Evolutionary conservation across 2,113 vertebrate species (phyloP).

Genomic region (Orthonyx spaldingii): DNA sequence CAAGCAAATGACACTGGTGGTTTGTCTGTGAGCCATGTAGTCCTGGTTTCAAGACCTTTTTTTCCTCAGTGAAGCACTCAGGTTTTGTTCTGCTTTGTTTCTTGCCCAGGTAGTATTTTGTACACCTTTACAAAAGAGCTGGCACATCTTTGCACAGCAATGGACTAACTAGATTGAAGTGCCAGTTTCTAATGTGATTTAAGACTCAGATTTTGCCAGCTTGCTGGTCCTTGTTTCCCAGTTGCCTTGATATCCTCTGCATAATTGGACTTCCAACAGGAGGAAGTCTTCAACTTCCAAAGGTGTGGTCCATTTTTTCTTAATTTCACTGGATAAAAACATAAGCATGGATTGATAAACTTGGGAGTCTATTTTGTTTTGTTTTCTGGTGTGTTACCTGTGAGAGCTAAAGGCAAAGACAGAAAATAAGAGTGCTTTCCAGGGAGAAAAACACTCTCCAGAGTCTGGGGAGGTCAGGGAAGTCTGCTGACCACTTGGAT

Average conservation of each 20-base stretch:
- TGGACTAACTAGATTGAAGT: not conserved
- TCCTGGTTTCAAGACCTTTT: not conserved
- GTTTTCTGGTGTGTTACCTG: not conserved
- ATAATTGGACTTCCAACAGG: not conserved
- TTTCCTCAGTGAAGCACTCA: not conserved
- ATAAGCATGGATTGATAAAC: not conserved
- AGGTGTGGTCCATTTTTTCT: not conserved
- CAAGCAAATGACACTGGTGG: not conserved
- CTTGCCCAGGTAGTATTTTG: not conserved
- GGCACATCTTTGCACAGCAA: not conserved
- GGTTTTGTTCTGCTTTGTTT: not conserved
- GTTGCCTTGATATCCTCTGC: not conserved
- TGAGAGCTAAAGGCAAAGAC: not conserved
- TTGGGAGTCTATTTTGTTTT: not conserved
- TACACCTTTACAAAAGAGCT: not conserved
- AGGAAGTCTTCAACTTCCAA: not conserved
- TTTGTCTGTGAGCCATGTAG: not conserved
- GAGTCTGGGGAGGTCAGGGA: not conserved
- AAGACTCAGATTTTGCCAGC: not conserved
- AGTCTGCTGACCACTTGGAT: not conserved
- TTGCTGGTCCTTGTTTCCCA: not conserved
- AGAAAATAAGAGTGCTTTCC: not conserved
- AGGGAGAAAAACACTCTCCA: not conserved
- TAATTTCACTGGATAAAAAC: not conserved
- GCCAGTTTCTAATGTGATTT: not conserved